Conservation (phyloP, 2,797 vertebrate species). For the Urophycis tenuis region DNA sequence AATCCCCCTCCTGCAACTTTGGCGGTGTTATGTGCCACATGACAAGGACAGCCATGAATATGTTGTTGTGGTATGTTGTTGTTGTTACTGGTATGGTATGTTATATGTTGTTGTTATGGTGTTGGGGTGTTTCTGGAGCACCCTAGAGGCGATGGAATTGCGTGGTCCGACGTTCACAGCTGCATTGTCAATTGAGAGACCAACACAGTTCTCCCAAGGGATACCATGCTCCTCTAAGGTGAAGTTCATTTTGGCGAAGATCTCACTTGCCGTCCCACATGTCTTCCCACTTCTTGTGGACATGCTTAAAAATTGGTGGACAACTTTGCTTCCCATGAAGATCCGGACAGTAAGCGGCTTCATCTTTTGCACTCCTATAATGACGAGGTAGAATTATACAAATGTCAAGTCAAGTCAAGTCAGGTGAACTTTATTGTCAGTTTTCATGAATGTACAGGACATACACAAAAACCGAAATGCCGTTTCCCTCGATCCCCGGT, state of each 20-base stretch:
- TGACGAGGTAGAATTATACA: neutral
- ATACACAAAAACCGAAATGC: too few relatives aligned
- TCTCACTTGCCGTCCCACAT: conserved; percentile 20
- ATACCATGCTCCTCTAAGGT: conserved; percentile 22
- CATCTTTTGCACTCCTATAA: conserved; percentile 7
- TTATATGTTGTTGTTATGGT: too few relatives aligned
- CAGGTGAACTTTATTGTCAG: too few relatives aligned
- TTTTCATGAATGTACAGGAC: too few relatives aligned
- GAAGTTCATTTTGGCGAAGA: conserved; percentile 23
- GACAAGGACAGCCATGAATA: conserved; percentile 3
- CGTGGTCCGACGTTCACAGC: conserved; percentile 1
- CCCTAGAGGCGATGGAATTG: conserved; percentile 13
- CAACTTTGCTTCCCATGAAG: conserved; percentile 15
- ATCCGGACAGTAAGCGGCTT: conserved; percentile 8
- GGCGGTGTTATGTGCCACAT: conserved; percentile 8
- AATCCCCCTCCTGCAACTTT: neutral
- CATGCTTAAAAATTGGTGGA: conserved; percentile 17
- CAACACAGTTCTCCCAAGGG: conserved; percentile 27
- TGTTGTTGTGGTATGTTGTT: too few relatives aligned
- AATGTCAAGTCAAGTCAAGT: too few relatives aligned
- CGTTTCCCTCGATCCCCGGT: too few relatives aligned
- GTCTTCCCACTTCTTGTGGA: conserved; percentile 17
- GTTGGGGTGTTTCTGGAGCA: conserved; percentile 2
- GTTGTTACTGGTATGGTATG: too few relatives aligned
- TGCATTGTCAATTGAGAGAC: conserved; percentile 21